A percentile compares a stretch with the other conserved stretches of the same genome.
Evolutionary conservation across 2,113 vertebrate species (phyloP).

Genomic region (Rhipidura dahli): DNA sequence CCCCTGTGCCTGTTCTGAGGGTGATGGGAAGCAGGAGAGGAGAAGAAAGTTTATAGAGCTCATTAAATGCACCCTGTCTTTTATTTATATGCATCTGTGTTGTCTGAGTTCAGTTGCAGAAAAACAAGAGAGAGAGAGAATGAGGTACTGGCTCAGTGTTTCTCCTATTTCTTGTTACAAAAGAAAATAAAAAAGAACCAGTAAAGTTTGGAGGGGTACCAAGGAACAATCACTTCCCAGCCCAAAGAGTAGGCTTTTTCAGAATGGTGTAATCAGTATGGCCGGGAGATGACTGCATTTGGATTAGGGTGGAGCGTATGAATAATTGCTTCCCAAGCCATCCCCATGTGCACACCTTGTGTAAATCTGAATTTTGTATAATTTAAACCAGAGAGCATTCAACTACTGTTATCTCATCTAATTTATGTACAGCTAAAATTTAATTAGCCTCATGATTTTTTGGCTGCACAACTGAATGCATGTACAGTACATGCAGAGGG

Average conservation of each 20-base stretch:
- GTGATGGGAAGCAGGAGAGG: background rate
- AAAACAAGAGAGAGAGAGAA: background rate
- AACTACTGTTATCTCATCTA: conserved; percentile 62
- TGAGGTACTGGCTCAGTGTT: background rate
- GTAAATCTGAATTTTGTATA: conserved; percentile 34
- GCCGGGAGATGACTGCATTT: conserved; percentile 38
- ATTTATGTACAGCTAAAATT: conserved; percentile 60
- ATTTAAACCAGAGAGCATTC: conserved; percentile 53
- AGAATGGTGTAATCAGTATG: conserved; percentile 29
- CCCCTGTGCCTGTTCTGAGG: background rate
- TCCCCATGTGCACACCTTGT: conserved; percentile 56
- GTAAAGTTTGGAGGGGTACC: conserved; percentile 29
- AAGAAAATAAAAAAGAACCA: background rate
- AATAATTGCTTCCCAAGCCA: conserved; percentile 47
- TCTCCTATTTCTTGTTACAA: background rate
- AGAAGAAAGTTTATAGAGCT: background rate
- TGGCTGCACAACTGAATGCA: conserved; percentile 47
- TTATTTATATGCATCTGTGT: background rate
- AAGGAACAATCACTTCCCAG: conserved; percentile 23
- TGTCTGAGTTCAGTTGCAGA: background rate
- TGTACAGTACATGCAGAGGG: conserved; percentile 30
- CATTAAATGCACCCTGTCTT: background rate
- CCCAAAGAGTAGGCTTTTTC: conserved; percentile 18
- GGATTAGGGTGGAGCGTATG: conserved; percentile 15
- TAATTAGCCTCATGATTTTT: conserved; percentile 51